Evolutionary conservation across 2,113 vertebrate species (phyloP).

Genomic region (Halcyon malimbica): DNA sequence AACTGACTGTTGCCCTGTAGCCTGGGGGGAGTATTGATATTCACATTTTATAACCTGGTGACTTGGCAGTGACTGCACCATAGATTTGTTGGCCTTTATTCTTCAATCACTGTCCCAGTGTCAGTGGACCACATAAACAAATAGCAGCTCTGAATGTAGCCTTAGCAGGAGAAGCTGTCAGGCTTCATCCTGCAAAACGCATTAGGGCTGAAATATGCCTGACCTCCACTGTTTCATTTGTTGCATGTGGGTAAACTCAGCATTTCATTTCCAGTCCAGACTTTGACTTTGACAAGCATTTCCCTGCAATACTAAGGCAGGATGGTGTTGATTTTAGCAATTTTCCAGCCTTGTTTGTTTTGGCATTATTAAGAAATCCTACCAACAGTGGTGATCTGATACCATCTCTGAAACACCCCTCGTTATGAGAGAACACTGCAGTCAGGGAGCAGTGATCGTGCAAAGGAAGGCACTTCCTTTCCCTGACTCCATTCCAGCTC

Average conservation of each 20-base stretch:
- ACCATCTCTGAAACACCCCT: constrained; percentile 1
- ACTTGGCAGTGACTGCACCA: not conserved
- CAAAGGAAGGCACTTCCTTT: not conserved
- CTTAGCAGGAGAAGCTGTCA: not conserved
- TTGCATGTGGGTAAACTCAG: not conserved
- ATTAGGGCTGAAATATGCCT: not conserved
- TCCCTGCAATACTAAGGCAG: not conserved
- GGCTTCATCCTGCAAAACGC: not conserved
- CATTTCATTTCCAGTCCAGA: not conserved
- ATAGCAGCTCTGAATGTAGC: not conserved
- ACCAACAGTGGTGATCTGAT: not conserved
- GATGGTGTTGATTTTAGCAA: constrained; percentile 10
- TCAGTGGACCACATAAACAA: not conserved
- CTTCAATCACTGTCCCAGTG: not conserved
- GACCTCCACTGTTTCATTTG: not conserved
- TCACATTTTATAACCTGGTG: not conserved
- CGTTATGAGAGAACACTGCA: not conserved
- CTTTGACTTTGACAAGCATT: not conserved
- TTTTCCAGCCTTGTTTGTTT: not conserved
- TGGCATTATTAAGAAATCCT: not conserved
- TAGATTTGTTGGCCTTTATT: not conserved
- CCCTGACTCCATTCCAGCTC: not conserved
- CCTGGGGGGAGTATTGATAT: not conserved
- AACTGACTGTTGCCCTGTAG: not conserved
- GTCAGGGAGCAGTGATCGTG: not conserved